These are phyloP conservation scores for Pseudomyrmex flavicornis DNA, from an alignment of 1,140 invertebrate genomes.

Conservation along the genomic window DNA sequence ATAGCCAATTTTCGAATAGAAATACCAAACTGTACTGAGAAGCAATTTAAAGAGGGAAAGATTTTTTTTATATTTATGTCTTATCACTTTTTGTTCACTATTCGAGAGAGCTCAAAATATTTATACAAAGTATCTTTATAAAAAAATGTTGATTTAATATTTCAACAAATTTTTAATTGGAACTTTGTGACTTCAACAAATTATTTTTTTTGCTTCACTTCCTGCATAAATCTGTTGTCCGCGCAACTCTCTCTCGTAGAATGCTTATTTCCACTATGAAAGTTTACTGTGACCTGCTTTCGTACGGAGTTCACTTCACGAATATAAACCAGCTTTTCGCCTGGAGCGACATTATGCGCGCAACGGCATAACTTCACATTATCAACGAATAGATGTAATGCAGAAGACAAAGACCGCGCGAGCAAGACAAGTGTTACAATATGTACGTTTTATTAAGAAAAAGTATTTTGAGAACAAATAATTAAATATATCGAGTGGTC, in stretches of 20 bases:
- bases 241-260: constrained; percentile 2
- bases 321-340: constrained; percentile 45
- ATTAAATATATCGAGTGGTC: constrained; percentile 33
- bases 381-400: constrained; percentile 22
- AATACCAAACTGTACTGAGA: background rate
- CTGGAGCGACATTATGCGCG: constrained; percentile 37
- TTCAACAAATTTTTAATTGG: background rate
- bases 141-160: background rate
- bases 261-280: constrained; percentile 37
- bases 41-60: constrained; percentile 4
- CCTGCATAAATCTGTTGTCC: constrained; percentile 37
- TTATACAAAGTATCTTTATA: background rate
- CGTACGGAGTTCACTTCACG: constrained; percentile 31
- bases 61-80: background rate
- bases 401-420: background rate
- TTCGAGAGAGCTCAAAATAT: background rate
- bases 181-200: background rate
- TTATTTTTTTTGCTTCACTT: constrained; percentile 23
- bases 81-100: constrained; percentile 2
- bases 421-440: background rate
- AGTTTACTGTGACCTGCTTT: constrained; percentile 54
- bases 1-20: constrained; percentile 34
- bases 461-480: constrained; percentile 39
- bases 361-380: constrained; percentile 45
- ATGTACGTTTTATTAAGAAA: constrained; percentile 39